A percentile compares a stretch with the other conserved stretches of the same genome.
Evolutionary conservation across 1,140 invertebrate genomes (phyloP).

Genomic region (Cyrtorhinus lividipennis): DNA sequence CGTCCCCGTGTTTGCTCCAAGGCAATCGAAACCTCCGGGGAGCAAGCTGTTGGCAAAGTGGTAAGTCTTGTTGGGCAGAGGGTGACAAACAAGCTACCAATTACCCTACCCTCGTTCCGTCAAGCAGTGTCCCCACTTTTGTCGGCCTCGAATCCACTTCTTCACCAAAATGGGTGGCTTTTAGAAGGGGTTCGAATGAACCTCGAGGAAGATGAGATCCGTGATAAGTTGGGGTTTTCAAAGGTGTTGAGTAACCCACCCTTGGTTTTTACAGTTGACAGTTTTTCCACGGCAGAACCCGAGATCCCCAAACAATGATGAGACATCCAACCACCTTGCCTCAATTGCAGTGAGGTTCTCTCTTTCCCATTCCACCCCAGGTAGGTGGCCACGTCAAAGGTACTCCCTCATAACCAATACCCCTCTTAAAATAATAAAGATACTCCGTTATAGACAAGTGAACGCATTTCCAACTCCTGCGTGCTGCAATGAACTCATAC

Average conservation of each 20-base stretch:
- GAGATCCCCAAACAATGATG: slow-evolving; percentile 4
- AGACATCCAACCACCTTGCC: background rate
- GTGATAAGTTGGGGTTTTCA: background rate
- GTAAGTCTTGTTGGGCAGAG: background rate
- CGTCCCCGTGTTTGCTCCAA: background rate
- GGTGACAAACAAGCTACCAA: slow-evolving; percentile 3
- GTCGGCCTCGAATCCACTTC: background rate
- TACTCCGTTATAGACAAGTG: too few relatives aligned
- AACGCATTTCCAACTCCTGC: too few relatives aligned
- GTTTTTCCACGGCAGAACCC: slow-evolving; percentile 5
- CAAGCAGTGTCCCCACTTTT: background rate
- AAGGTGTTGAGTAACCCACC: slow-evolving; percentile 4
- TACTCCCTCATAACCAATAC: too few relatives aligned
- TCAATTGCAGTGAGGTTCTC: too few relatives aligned
- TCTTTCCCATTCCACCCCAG: too few relatives aligned
- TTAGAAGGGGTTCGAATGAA: background rate
- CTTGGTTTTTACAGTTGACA: slow-evolving; percentile 4
- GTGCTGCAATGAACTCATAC: too few relatives aligned
- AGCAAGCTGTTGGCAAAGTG: slow-evolving; percentile 6
- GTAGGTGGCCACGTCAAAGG: too few relatives aligned
- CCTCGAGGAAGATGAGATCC: background rate
- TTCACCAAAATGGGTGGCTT: background rate
- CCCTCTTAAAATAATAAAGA: too few relatives aligned
- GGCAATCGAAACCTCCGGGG: background rate
- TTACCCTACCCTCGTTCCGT: background rate